These are phyloP conservation scores for Uria lomvia DNA, from an alignment of 2,113 vertebrate species.

Conservation along the genomic window DNA sequence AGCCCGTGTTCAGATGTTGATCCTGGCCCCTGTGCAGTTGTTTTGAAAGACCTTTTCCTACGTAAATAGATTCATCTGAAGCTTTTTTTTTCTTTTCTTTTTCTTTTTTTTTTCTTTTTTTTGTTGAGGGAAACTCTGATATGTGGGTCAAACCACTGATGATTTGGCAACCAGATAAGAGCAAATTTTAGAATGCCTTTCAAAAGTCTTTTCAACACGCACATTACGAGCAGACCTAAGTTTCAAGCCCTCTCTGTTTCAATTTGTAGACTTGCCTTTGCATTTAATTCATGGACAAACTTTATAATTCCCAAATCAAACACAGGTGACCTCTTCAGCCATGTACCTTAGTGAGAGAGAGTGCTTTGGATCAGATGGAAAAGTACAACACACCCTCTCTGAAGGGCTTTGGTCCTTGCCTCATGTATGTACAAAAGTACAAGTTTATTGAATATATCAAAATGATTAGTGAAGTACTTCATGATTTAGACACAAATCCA, in stretches of 20 bases:
- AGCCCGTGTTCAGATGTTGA: conserved; percentile 66
- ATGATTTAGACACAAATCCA: accelerated
- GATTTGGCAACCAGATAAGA: conserved; percentile 55
- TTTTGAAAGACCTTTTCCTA: conserved; percentile 64
- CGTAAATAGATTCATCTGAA: conserved; percentile 58
- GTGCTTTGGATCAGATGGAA: not conserved
- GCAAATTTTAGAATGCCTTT: not conserved
- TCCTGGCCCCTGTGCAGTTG: conserved; percentile 57
- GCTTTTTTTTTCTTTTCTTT: not conserved
- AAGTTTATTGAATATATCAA: not conserved
- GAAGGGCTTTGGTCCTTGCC: not conserved
- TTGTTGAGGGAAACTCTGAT: not conserved
- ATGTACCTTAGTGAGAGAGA: not conserved
- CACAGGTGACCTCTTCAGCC: conserved; percentile 9
- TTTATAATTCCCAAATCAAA: conserved; percentile 67
- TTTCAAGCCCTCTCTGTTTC: conserved; percentile 52
- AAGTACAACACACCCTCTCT: not conserved
- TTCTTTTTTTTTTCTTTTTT: not conserved
- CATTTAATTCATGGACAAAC: conserved; percentile 43
- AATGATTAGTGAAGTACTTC: not conserved
- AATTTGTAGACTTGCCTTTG: conserved; percentile 6
- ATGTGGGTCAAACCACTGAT: conserved; percentile 51
- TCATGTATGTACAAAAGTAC: not conserved
- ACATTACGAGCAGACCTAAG: conserved; percentile 21
- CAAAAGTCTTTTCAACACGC: conserved; percentile 62